These are phyloP conservation scores for Diachasmimorpha longicaudata DNA, from an alignment of 1,140 invertebrate species.

Conservation along the genomic window DNA sequence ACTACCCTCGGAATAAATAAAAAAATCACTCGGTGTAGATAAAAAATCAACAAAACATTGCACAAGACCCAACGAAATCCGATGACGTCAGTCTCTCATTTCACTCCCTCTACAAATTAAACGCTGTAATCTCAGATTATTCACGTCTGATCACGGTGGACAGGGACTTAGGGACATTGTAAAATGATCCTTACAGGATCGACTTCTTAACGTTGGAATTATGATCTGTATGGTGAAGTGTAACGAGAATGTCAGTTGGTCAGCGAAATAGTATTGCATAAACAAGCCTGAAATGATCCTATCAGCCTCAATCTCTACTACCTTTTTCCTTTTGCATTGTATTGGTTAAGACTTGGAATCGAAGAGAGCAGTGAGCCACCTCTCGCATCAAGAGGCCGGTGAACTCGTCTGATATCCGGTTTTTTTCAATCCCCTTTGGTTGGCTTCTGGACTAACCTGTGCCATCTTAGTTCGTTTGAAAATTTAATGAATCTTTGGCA, in stretches of 20 bases:
- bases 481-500: neutral
- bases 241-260: neutral
- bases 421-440: neutral
- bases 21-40: no score
- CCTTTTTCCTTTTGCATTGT: neutral
- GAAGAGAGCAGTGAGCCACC: neutral
- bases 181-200: neutral
- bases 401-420: constrained; percentile 1
- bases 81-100: neutral
- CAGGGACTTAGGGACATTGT: no score
- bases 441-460: neutral
- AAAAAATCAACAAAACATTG: neutral
- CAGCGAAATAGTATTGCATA: constrained; percentile 5
- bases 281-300: neutral
- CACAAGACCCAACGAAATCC: neutral
- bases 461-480: neutral
- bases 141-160: neutral
- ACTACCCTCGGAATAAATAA: no score
- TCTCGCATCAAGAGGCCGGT: neutral
- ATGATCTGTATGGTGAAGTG: neutral
- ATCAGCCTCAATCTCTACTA: neutral
- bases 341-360: neutral
- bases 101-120: neutral
- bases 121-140: neutral
- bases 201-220: neutral